These are phyloP conservation scores for Mixornis gularis DNA, from an alignment of 2,113 vertebrate genomes.

Conservation along the genomic window DNA sequence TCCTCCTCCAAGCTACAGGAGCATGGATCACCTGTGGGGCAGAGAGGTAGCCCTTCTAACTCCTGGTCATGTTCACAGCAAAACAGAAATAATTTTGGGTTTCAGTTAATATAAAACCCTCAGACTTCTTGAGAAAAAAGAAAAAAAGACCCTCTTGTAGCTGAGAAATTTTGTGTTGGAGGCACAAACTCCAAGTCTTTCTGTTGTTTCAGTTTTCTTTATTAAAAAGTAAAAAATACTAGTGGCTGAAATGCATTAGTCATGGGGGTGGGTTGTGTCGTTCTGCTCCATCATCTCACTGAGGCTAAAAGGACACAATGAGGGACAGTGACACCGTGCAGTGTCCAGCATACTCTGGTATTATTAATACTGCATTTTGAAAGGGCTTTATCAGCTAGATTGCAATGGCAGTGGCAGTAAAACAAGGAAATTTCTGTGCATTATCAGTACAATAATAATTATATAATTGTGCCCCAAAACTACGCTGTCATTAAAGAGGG, in stretches of 20 bases:
- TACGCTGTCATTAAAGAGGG: background rate
- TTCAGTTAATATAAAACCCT: background rate
- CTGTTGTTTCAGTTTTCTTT: background rate
- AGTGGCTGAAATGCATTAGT: background rate
- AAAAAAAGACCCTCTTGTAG: background rate
- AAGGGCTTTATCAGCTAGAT: background rate
- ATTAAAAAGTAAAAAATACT: background rate
- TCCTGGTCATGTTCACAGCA: background rate
- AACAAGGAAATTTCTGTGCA: background rate
- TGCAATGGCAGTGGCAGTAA: background rate
- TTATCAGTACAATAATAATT: background rate
- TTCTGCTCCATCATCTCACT: background rate
- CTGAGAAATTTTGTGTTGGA: background rate
- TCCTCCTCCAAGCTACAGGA: background rate
- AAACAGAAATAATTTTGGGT: background rate
- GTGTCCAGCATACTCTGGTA: background rate
- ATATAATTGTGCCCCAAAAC: background rate
- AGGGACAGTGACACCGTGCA: background rate
- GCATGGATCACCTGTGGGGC: background rate
- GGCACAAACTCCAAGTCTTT: background rate
- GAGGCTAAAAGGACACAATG: background rate
- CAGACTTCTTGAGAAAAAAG: background rate
- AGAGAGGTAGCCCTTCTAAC: background rate
- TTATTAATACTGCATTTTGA: background rate
- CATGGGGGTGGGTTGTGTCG: background rate